Evolutionary conservation across 2,888 invertebrate genomes (phyloP), one percentile per base, ranked within the genome.

Genomic region (Lydus trimaculatus): DNA sequence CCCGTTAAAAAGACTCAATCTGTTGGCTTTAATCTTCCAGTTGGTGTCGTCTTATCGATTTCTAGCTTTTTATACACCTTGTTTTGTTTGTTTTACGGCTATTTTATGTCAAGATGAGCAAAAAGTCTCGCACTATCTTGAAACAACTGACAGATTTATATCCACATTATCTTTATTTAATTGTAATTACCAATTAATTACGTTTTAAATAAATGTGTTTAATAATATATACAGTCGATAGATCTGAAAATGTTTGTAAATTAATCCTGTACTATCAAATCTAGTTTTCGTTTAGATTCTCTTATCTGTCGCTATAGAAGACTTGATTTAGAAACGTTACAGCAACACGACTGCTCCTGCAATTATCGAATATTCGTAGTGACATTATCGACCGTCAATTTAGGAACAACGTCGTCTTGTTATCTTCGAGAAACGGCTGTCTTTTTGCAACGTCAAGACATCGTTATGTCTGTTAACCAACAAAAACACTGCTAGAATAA

Each of bases 21-120:
- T 79, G 79, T 79, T 80, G 79, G 79, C 79, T 80, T 79, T 80
- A 80, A 80, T 80, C 80, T 80, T 76, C 75, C 76, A 75, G 75
- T 73, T 76, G 25, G 28, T 56, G 75, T 77, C 75, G 78, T 79
- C 78, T 78, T 79, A 79, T 79, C 79, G 80, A 79, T 79, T 76
- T 67, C 64, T 76, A 71, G 74, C 76, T 76, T 78, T 77, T 77
- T 78, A 76, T 78, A 76, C 77, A 79, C 76, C 77, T 75, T 76
- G 75, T 72, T 78, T 75, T 77, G 74, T 76, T 76, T 76, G 76
- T 74, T 75, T 76, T 76, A 75, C 71, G 75, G 73, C 69, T 72
- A 72, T 75, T 74, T 75, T 72, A 73, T 75, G 75, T 72, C 73
- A 73, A 72, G 64, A 66, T 43, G 66, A 62, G 56, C 70, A 64